A percentile compares a stretch with the other conserved stretches of the same genome.
phyloP scores from a whole-genome alignment of 2,113 vertebrate species.

The Hippolais icterina region DNA sequence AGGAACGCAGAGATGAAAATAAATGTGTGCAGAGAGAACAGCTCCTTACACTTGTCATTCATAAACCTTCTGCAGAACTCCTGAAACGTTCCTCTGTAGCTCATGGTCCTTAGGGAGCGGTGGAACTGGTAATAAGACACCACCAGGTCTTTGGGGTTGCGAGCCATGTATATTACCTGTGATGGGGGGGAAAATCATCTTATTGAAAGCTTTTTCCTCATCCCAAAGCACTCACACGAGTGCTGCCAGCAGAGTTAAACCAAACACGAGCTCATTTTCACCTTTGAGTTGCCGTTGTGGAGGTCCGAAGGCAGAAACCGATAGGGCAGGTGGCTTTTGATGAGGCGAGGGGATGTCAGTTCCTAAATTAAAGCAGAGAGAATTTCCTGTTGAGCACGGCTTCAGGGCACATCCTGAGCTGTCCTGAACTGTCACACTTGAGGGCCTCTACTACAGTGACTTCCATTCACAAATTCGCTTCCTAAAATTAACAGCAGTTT shows the following conservation, averaged over 20 bases:
- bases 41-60: slow-evolving; percentile 91
- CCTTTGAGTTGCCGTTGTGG: slow-evolving; percentile 95
- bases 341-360: slow-evolving; percentile 92
- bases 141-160: slow-evolving; percentile 97
- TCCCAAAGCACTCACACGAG: neutral
- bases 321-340: slow-evolving; percentile 97
- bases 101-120: slow-evolving; percentile 96
- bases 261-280: slow-evolving; percentile 17
- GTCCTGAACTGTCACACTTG: neutral
- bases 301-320: slow-evolving; percentile 93
- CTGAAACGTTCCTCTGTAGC: slow-evolving; percentile 97
- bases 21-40: slow-evolving; percentile 43
- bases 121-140: slow-evolving; percentile 99
- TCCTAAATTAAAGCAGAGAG: slow-evolving; percentile 78
- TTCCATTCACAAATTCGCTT: neutral
- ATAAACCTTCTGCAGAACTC: slow-evolving; percentile 98
- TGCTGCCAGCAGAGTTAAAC: neutral
- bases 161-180: slow-evolving; percentile 98
- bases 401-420: neutral
- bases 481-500: neutral
- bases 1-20: slow-evolving; percentile 34
- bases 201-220: neutral
- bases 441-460: neutral
- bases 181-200: neutral
- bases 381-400: neutral